Percentiles rank a stretch among this genome's conserved stretches.
Evolutionary conservation across 1,140 invertebrate species (phyloP).

Genomic region (Pteromalus puparum): DNA sequence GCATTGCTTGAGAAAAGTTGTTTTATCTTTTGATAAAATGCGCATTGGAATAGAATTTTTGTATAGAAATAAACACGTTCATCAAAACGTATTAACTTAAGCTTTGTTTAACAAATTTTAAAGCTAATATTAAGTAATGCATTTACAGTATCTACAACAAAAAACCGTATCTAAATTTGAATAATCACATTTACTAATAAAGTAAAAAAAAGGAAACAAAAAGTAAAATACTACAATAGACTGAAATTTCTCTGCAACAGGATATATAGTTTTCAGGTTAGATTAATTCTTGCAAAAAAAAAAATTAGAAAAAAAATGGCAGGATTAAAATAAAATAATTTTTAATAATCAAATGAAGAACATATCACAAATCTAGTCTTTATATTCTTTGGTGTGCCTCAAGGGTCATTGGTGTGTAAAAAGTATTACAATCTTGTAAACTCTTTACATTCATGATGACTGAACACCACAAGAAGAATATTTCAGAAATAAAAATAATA

Average conservation of each 20-base stretch:
- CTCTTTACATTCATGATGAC: constrained; percentile 24
- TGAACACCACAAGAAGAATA: constrained; percentile 4
- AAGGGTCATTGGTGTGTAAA: background rate
- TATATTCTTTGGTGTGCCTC: background rate
- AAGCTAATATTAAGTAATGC: background rate
- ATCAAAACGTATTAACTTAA: background rate
- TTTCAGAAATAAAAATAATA: background rate
- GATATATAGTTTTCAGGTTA: background rate
- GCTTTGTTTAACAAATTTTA: background rate
- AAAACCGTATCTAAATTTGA: background rate
- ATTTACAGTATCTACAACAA: background rate
- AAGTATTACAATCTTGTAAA: constrained; percentile 17
- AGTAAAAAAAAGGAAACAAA: no score
- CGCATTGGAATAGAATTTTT: no score
- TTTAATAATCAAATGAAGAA: background rate
- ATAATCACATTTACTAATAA: background rate
- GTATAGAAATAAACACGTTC: no score
- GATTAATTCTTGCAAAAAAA: background rate
- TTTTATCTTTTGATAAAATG: background rate
- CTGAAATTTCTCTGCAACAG: background rate
- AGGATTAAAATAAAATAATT: background rate
- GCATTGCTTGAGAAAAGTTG: constrained; percentile 1
- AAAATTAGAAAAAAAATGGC: background rate
- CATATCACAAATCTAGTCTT: background rate
- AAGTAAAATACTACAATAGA: no score